phyloP scores from a whole-genome alignment of 2,888 invertebrate species.

The Phengaris alcon region DNA sequence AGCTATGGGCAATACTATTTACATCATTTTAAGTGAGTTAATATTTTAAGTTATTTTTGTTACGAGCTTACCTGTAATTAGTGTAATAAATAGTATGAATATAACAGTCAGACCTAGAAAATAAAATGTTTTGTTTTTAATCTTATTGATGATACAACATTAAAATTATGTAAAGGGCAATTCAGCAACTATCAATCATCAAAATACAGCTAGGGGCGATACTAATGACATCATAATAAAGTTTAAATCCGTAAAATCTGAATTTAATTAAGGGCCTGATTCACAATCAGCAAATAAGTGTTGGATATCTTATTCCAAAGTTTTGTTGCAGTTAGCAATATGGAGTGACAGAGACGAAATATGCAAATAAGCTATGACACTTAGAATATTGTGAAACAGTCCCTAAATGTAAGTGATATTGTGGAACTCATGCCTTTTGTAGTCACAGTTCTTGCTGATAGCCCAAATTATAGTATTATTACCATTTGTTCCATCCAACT shows the following conservation, averaged over 20 bases:
- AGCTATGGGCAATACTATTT: conserved; percentile 47
- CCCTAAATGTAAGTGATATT: neutral
- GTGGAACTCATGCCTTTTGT: neutral
- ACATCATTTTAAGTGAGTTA: conserved; percentile 34
- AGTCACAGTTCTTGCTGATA: neutral
- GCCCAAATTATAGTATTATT: neutral
- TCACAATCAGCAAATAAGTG: no score
- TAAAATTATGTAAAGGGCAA: neutral
- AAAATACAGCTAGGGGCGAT: conserved; percentile 48
- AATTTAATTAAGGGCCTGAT: no score
- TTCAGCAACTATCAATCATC: conserved; percentile 44
- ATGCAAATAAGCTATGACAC: no score
- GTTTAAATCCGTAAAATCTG: neutral
- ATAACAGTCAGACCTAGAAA: neutral
- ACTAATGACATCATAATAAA: conserved; percentile 38
- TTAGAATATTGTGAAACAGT: no score
- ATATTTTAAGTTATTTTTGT: no score
- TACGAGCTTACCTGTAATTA: no score
- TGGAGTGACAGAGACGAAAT: no score
- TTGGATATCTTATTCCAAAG: no score
- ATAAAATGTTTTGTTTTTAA: neutral
- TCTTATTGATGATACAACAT: no score
- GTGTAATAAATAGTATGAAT: no score
- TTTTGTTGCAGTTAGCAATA: no score
- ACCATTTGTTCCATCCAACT: neutral